phyloP scores from a whole-genome alignment of 2,888 invertebrate genomes.

The Drosophila dives region DNA sequence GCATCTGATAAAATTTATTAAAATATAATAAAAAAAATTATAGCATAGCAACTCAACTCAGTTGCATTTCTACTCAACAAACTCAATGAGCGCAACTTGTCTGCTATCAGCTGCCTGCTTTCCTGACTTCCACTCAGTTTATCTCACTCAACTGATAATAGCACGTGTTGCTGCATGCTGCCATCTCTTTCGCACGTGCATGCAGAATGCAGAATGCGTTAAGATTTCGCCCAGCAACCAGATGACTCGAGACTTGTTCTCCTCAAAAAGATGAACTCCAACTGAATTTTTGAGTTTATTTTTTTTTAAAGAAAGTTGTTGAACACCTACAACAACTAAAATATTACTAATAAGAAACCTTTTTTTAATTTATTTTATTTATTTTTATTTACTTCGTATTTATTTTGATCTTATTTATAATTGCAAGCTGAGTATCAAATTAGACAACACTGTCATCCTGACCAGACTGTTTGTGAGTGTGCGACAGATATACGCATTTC shows the following conservation, averaged over 20 bases:
- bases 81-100: conserved; percentile 29
- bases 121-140: conserved; percentile 32
- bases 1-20: conserved; percentile 67
- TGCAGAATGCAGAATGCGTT: conserved; percentile 1
- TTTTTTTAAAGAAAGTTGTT: not conserved
- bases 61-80: conserved; percentile 9
- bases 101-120: conserved; percentile 48
- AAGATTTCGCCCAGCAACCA: conserved; percentile 1
- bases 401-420: conserved; percentile 20
- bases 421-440: conserved; percentile 4
- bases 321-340: not conserved
- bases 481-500: conserved; percentile 21
- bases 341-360: not conserved
- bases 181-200: conserved; percentile 57
- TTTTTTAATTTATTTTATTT: not conserved
- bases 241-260: not conserved
- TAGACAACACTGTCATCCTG: conserved; percentile 12
- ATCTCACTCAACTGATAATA: conserved; percentile 73
- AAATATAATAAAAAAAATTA: conserved; percentile 37
- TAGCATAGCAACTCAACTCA: conserved; percentile 5
- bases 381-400: not conserved
- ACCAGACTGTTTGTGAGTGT: conserved; percentile 17
- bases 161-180: conserved; percentile 73
- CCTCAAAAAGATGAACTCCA: not conserved
- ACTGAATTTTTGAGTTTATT: not conserved